Evolutionary conservation across 2,797 vertebrate species (phyloP).

Genomic region (Picus viridis): DNA sequence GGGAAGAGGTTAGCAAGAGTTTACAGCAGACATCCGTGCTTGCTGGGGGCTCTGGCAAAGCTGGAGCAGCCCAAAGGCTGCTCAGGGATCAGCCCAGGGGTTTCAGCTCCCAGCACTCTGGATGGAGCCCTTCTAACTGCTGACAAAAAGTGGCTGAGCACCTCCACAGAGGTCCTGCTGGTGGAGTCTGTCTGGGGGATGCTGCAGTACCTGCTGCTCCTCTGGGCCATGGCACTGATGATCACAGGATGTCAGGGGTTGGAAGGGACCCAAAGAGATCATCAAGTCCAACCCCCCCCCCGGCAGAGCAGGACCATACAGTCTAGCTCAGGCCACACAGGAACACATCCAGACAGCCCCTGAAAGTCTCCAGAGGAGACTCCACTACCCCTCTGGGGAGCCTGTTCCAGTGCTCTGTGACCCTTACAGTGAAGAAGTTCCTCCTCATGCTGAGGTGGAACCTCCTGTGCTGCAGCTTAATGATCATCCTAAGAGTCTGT

Average conservation of each 20-base stretch:
- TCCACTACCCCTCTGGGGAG: too few relatives aligned
- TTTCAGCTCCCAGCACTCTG: background rate
- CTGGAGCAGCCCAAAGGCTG: background rate
- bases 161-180: background rate
- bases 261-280: too few relatives aligned
- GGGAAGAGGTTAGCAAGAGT: background rate
- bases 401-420: too few relatives aligned
- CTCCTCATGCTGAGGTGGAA: too few relatives aligned
- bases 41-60: background rate
- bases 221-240: accelerated
- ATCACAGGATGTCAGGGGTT: too few relatives aligned
- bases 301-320: too few relatives aligned
- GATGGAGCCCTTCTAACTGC: accelerated
- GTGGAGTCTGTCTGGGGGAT: accelerated
- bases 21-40: background rate
- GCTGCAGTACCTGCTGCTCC: accelerated
- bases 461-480: too few relatives aligned
- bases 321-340: too few relatives aligned
- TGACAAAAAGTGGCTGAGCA: accelerated
- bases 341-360: too few relatives aligned
- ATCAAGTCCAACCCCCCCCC: too few relatives aligned
- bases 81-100: background rate
- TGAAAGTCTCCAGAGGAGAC: too few relatives aligned
- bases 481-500: background rate
- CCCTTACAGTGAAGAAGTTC: too few relatives aligned